These are phyloP conservation scores for Coccyzus lansbergi DNA, from an alignment of 2,797 vertebrate species.

Conservation along the genomic window DNA sequence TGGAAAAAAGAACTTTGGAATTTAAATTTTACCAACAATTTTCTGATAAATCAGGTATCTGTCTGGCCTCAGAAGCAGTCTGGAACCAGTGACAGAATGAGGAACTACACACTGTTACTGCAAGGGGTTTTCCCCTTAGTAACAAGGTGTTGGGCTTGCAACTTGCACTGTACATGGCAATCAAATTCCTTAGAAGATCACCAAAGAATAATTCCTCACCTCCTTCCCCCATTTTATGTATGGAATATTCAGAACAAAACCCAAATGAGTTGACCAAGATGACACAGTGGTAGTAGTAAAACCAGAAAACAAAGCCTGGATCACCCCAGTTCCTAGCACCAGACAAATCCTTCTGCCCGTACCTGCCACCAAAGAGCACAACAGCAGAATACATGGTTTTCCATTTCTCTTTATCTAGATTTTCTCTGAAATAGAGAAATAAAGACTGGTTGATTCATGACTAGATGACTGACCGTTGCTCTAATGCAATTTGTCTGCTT, in stretches of 20 bases:
- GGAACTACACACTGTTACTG: not conserved
- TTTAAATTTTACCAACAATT: not conserved
- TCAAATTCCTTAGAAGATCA: not conserved
- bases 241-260: not conserved
- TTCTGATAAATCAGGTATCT: not conserved
- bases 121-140: not conserved
- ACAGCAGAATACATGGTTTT: not conserved
- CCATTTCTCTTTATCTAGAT: not conserved
- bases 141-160: not conserved
- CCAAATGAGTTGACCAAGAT: not conserved
- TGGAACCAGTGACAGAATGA: not conserved
- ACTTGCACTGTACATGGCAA: not conserved
- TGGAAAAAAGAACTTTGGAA: not conserved
- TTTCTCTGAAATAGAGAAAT: not conserved
- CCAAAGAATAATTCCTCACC: not conserved
- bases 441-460: not conserved
- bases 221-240: not conserved
- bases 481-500: not conserved
- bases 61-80: not conserved
- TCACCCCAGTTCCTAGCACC: not conserved
- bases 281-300: not conserved
- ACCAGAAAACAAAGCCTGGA: not conserved
- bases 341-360: not conserved
- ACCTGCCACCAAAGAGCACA: not conserved
- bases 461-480: not conserved